Evolutionary conservation across 30 jellyfish, hydroid and myxozoan genomes (phyloP), one percentile per base, ranked within the genome.

Genomic region (Morbakka virulenta): DNA sequence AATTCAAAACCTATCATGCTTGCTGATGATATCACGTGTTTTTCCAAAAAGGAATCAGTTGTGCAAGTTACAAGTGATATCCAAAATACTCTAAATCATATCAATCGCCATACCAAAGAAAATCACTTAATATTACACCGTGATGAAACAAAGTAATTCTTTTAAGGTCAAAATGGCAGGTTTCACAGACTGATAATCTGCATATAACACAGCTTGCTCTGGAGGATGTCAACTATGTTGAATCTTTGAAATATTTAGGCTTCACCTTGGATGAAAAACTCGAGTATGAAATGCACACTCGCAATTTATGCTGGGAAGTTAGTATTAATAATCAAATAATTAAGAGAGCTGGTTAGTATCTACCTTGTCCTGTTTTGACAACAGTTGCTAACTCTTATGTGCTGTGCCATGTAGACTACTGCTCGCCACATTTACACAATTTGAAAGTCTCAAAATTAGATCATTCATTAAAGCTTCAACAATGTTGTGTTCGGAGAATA

Each of bases 391-490:
- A 76, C 87, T 64, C 82, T 6, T 64, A 32, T 62, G 81, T 64
- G 23, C 57, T 62, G 33, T 32, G 88, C 47, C 82, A 62, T 76
- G 32, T 77, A 4, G 88, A 77, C 81, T 77, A 77, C 72, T 64
- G 82, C 26, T 36, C 80, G 21, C 88, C 88, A 32, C 81, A 61
- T 41, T 76, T 32, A 29, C 82, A 64, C 57, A 77, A 77, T 77
- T 68, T 64, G 32, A 4, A 14, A 52, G 52, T 63, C 36, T 28
- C 62, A 17, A 71, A 77, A 62, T 50, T 77, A 76, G 73, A 47
- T 33, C 48, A 20, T 24, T 65, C 47, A 17, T 70, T 74, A 23
- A 78, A 78, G 52, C 21, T 64, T 2, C 66, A 78, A 52, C 64
- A 78, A 35, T 52, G 66, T 74, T 63, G 82, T 64, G 74, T 74